A percentile compares a stretch with the other conserved stretches of the same genome.
phyloP scores from a whole-genome alignment of 2,113 vertebrate species.

The Emberiza fucata region DNA sequence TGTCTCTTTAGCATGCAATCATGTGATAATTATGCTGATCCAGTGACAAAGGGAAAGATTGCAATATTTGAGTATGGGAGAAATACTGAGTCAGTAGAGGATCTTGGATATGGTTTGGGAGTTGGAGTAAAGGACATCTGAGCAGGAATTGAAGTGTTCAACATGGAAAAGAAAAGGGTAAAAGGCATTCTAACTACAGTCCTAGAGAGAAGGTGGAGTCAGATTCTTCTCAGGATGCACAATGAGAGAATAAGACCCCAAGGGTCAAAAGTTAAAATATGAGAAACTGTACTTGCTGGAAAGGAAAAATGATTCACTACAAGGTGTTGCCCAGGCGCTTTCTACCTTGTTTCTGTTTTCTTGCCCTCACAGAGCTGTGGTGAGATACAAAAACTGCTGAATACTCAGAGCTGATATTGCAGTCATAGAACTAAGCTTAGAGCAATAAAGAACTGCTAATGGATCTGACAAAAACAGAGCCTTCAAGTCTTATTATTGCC shows the following conservation, averaged over 20 bases:
- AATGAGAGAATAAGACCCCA: not conserved
- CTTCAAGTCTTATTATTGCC: not conserved
- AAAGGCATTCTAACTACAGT: not conserved
- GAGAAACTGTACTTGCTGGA: not conserved
- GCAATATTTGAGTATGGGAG: not conserved
- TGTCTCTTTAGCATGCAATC: not conserved
- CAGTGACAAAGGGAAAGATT: not conserved
- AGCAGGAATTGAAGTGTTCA: not conserved
- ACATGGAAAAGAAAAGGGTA: not conserved
- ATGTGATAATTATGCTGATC: accelerated
- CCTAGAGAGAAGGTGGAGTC: not conserved
- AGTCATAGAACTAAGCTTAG: not conserved
- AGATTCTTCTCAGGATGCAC: not conserved
- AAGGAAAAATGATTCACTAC: not conserved
- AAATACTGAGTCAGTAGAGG: not conserved
- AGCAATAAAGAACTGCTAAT: not conserved
- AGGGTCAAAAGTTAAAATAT: not conserved
- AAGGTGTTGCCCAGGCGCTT: not conserved
- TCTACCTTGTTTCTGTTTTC: not conserved
- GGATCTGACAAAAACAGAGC: not conserved
- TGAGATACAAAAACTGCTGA: not conserved
- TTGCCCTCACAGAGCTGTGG: not conserved
- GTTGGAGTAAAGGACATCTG: not conserved
- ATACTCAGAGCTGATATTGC: not conserved
- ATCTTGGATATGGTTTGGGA: not conserved